Base-by-base conservation (phyloP, 2,797 vertebrate species). In the Lacerta agilis region DNA sequence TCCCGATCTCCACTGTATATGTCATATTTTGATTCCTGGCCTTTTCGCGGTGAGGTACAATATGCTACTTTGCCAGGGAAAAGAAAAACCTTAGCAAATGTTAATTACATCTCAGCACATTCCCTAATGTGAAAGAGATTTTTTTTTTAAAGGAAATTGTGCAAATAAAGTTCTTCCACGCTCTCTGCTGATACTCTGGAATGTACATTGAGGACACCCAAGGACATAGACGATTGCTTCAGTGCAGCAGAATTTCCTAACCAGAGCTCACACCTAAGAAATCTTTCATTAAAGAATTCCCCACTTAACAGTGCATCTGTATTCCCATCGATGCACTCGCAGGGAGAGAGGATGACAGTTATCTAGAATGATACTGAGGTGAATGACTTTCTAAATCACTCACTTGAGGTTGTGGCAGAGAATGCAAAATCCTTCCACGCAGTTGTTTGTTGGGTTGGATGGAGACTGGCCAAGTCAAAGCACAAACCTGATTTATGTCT, bases 221-320 rank as follows among this genome's bases (percentile, higher is more conserved):
- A 96, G 94, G 94, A 49, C 87, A 90, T 66, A 78, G 87, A 69
- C 64, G 90, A 96, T 91, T 94, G 88, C 92, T 95, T 92, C 93
- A 93, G n/a, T 94, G 90, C 88, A 94, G 89, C 86, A 75, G 29
- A 93, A 79, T 91, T 94, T 91, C 94, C 89, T 87, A 91, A 81
- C 66, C 80, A 84, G 87, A 90, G 69, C 9, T 27, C 61, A 87
- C 83, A 89, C 83, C 73, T 66, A 89, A 94, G 88, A 85, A 94
- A 91, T 90, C 79, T 90, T 92, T 93, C 94, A 92, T 93, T 95
- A 95, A 94, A 91, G 93, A 82, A 91, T 90, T 85, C 86, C 83
- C 45, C 73, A 41, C 87, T 86, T 94, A 93, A 94, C 88, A 92
- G 86, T 88, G 91, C 91, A 94, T 92, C 92, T 93, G 94, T 94